A percentile compares a stretch with the other conserved stretches of the same genome.
Conservation (phyloP, 2,113 vertebrate genomes). For the Solenodon paradoxus region DNA sequence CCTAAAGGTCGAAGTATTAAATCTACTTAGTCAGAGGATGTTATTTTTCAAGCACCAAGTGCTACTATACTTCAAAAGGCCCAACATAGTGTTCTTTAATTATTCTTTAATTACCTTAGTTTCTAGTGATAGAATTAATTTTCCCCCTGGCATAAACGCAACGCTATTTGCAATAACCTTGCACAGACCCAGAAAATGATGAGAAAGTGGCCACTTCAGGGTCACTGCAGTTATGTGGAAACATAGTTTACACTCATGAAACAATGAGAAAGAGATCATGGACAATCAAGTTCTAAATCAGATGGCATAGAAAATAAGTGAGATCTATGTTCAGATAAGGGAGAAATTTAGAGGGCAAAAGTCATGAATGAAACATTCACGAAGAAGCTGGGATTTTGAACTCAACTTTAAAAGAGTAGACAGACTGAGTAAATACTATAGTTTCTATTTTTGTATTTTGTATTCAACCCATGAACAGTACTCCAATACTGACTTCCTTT, state of each 20-base stretch:
- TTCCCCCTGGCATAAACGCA: background rate
- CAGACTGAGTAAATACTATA: background rate
- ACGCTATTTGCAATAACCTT: accelerated
- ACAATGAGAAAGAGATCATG: background rate
- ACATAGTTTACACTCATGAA: background rate
- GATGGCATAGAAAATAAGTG: background rate
- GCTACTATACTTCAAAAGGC: background rate
- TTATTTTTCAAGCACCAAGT: slow-evolving; percentile 8
- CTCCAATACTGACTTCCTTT: background rate
- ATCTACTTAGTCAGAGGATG: background rate
- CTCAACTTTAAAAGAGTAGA: background rate
- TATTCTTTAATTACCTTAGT: background rate
- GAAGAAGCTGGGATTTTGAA: background rate
- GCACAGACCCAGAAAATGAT: background rate
- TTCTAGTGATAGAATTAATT: background rate
- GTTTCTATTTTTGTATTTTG: background rate
- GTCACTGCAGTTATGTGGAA: background rate
- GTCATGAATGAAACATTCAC: background rate
- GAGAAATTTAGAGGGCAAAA: background rate
- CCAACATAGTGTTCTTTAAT: background rate
- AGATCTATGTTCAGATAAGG: background rate
- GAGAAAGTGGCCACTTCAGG: background rate
- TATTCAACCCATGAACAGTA: background rate
- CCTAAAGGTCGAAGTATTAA: background rate
- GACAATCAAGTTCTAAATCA: background rate